Evolutionary conservation across 1,140 invertebrate genomes (phyloP).

Genomic region (Drosophila kohkoa): DNA sequence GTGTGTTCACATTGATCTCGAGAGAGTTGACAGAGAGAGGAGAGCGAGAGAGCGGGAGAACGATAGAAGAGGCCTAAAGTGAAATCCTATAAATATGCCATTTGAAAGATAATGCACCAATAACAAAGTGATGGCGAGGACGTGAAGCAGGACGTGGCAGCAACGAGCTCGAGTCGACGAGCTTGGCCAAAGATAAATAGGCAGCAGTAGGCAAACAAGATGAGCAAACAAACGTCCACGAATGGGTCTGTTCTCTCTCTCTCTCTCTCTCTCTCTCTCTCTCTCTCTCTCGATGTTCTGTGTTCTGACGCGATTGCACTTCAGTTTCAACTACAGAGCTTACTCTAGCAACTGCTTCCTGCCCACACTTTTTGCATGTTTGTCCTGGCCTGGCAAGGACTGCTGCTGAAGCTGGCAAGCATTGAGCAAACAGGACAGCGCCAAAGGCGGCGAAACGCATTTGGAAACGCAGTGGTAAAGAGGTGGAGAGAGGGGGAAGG

Average conservation of each 20-base stretch:
- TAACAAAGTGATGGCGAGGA: constrained; percentile 66
- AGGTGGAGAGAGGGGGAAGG: constrained; percentile 10
- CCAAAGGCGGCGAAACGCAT: constrained; percentile 75
- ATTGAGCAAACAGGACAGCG: constrained; percentile 42
- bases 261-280: too few relatives aligned
- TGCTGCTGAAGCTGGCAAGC: not conserved
- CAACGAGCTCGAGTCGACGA: constrained; percentile 13
- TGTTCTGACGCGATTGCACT: constrained; percentile 19
- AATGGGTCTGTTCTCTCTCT: too few relatives aligned
- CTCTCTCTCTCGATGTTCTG: too few relatives aligned
- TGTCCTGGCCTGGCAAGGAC: not conserved
- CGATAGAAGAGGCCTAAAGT: constrained; percentile 11
- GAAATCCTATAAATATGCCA: constrained; percentile 84
- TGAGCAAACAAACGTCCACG: constrained; percentile 60
- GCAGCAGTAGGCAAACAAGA: constrained; percentile 79
- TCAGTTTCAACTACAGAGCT: not conserved
- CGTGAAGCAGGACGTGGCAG: constrained; percentile 14
- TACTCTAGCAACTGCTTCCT: not conserved
- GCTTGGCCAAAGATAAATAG: constrained; percentile 75
- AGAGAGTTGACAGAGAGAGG: constrained; percentile 1
- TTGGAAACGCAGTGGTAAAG: constrained; percentile 71
- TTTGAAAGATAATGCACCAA: constrained; percentile 84
- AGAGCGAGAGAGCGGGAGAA: constrained; percentile 8
- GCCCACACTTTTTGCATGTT: not conserved
- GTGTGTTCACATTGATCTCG: constrained; percentile 52